Percentiles rank a stretch among this genome's conserved stretches.
These are phyloP conservation scores for Erebia aethiops DNA, from an alignment of 2,888 invertebrate species.

Conservation along the genomic window DNA sequence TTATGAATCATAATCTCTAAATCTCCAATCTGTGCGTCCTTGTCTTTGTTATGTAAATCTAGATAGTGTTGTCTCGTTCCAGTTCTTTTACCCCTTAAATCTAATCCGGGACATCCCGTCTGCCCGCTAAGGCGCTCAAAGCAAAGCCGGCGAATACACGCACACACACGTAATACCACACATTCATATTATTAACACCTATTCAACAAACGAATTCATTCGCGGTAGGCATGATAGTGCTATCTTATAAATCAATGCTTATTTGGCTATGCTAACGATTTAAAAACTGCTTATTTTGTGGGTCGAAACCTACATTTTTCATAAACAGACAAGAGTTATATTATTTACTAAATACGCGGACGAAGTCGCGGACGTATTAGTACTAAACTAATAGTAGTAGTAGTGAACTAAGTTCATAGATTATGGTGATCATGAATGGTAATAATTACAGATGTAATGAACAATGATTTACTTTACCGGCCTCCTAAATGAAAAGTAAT, in stretches of 20 bases:
- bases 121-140: conserved; percentile 61
- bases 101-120: conserved; percentile 81
- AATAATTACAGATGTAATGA: too few relatives aligned
- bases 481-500: too few relatives aligned
- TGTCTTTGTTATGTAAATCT: conserved; percentile 55
- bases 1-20: conserved; percentile 83
- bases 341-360: too few relatives aligned
- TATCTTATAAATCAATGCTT: conserved; percentile 5
- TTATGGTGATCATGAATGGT: too few relatives aligned
- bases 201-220: conserved; percentile 32
- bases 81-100: conserved; percentile 80
- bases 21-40: conserved; percentile 68
- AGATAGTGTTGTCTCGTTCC: conserved; percentile 60
- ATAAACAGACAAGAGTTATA: too few relatives aligned
- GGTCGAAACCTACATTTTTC: not conserved
- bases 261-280: not conserved
- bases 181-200: conserved; percentile 22
- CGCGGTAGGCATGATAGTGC: conserved; percentile 3
- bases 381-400: too few relatives aligned
- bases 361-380: too few relatives aligned
- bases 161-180: conserved; percentile 31
- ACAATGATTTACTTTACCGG: too few relatives aligned
- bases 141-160: conserved; percentile 49
- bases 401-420: too few relatives aligned
- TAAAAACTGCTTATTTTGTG: not conserved